Evolutionary conservation across 1,140 invertebrate species (phyloP), one percentile per base, ranked within the genome.

Genomic region (Cataglyphis hispanica): DNA sequence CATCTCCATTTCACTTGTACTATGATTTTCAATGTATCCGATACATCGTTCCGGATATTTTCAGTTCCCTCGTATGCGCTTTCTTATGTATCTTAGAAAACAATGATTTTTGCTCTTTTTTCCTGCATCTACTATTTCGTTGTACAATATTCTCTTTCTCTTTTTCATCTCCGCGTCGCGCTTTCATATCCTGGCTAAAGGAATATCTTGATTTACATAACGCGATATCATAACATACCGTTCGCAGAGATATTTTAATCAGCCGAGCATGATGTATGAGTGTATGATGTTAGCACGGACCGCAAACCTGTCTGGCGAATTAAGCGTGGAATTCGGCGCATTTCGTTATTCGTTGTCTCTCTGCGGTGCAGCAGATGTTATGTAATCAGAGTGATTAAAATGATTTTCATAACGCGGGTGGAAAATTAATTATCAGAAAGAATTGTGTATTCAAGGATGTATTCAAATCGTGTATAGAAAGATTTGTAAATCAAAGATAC

Each of bases 131-230:
- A 43, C 53, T 43, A 7, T 69, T 69, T 63, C 80, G 22, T 11
- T 27, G 46, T 63, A 25, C n/a, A 22, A 43, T 53, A 13, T 27
- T 60, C 50, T 56, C 40, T 53, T 40, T 56, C 40, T 60, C 50
- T 25, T 27, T 25, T 6, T 31, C n/a, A 7, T 7, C 27, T 50
- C 7, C 78, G 8, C 27, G 5, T 61, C 11, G 43, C 27, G 22
- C 56, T 61, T 66, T 67, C 61, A 19, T 34, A 10, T 43, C 27
- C 25, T 60, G 37, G 7, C 50, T 58, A 72, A 50, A 87, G 58
- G 56, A 88, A 88, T 43, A 84, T 27, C 77, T 63, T 53, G 77
- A 83, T 87, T 87, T 61, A 58, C 34, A 43, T 60, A 86, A 60
- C 53, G 46, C 7, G 75, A 37, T 22, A 67, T 64, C 74, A 46